phyloP scores from a whole-genome alignment of 2,113 vertebrate genomes.

The Pelecanus crispus region DNA sequence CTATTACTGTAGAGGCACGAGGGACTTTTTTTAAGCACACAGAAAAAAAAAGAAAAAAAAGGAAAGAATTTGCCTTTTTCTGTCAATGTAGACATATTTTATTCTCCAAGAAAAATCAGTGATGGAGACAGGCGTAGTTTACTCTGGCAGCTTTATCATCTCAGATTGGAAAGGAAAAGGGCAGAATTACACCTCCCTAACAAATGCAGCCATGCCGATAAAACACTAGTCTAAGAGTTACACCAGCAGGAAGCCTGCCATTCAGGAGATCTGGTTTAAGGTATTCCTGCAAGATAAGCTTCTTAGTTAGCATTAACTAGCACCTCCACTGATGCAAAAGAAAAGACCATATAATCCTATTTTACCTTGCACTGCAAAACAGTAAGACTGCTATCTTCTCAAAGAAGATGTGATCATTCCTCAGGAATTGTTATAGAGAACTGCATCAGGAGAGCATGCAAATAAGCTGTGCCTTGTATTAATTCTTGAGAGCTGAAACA shows the following conservation, averaged over 20 bases:
- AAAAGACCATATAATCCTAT: not conserved
- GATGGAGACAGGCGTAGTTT: not conserved
- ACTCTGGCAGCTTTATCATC: not conserved
- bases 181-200: not conserved
- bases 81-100: not conserved
- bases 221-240: not conserved
- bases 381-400: not conserved
- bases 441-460: not conserved
- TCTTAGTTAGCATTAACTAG: not conserved
- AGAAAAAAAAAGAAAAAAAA: not conserved
- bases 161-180: not conserved
- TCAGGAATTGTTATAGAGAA: not conserved
- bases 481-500: not conserved
- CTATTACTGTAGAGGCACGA: not conserved
- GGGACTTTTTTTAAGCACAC: not conserved
- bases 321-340: not conserved
- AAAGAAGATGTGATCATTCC: not conserved
- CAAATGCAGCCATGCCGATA: not conserved
- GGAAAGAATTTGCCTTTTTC: not conserved
- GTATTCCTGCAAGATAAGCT: not conserved
- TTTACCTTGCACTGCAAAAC: not conserved
- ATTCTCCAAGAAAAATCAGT: conserved; percentile 31
- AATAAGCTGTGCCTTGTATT: not conserved
- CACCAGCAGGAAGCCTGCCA: not conserved
- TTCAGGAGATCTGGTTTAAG: not conserved